Conservation (phyloP, 2,113 vertebrate genomes). For the Pteropus alecto region DNA sequence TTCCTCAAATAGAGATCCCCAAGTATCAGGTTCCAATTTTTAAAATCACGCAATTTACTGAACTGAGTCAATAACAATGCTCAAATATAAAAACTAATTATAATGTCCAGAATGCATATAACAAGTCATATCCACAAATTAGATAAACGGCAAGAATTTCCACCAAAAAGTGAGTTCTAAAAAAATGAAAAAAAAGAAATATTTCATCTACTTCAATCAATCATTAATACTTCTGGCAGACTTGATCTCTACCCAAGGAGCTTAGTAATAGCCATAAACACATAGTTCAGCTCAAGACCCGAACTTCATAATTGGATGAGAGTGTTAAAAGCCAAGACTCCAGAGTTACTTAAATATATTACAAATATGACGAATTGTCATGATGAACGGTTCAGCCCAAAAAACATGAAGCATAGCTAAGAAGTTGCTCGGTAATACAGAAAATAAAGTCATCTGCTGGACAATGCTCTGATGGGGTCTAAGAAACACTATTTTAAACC, state of each 20-base stretch:
- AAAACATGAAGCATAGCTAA: conserved; percentile 29
- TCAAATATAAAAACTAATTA: conserved; percentile 8
- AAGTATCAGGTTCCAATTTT: not conserved
- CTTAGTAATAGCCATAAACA: conserved; percentile 51
- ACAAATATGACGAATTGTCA: conserved; percentile 46
- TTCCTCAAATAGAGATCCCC: not conserved
- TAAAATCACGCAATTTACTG: not conserved
- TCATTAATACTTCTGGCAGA: conserved; percentile 11
- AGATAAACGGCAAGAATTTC: not conserved
- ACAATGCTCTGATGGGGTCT: not conserved
- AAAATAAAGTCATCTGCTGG: not conserved
- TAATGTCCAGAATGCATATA: not conserved
- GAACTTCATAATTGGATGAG: conserved; percentile 67
- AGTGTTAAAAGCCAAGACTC: conserved; percentile 68
- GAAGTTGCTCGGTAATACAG: not conserved
- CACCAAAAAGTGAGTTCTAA: not conserved
- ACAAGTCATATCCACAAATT: not conserved
- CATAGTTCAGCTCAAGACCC: conserved; percentile 62
- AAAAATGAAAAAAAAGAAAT: not conserved
- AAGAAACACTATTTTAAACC: not conserved
- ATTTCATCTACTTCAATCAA: not conserved
- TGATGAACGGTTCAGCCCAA: conserved; percentile 18
- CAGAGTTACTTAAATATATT: conserved; percentile 73
- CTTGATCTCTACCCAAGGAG: not conserved
- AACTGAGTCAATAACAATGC: not conserved